A percentile compares a stretch with the other conserved stretches of the same genome.
These are phyloP conservation scores for Agapornis canus DNA, from an alignment of 2,797 vertebrate genomes.

Conservation along the genomic window DNA sequence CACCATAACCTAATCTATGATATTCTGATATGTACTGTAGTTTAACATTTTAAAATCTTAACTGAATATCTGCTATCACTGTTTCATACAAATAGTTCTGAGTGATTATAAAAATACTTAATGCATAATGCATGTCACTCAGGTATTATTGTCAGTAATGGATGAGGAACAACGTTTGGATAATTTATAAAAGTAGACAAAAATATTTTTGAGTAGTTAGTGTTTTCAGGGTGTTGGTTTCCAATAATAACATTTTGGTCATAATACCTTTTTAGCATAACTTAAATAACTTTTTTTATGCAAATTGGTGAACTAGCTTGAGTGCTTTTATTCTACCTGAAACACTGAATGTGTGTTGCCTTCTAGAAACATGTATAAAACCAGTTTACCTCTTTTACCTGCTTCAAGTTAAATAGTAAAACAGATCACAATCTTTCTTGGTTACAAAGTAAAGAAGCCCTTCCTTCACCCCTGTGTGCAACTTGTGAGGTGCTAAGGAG, in stretches of 20 bases:
- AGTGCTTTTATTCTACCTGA: not conserved
- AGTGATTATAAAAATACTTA: constrained; percentile 42
- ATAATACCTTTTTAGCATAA: constrained; percentile 10
- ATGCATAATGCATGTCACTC: constrained; percentile 13
- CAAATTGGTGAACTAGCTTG: not conserved
- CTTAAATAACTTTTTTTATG: constrained; percentile 4
- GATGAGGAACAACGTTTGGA: not conserved
- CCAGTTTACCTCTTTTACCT: not conserved
- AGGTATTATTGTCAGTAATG: constrained; percentile 23
- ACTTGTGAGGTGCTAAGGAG: not conserved
- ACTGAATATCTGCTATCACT: constrained; percentile 5
- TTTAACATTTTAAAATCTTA: not conserved
- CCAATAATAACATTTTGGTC: constrained; percentile 25
- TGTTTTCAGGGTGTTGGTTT: constrained; percentile 28
- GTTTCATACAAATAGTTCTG: constrained; percentile 37
- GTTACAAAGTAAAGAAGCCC: not conserved
- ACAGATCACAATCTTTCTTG: not conserved
- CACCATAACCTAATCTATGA: not conserved
- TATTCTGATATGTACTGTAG: not conserved
- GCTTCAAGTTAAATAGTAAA: not conserved
- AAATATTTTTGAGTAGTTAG: not conserved
- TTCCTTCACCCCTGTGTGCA: not conserved
- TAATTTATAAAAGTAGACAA: constrained; percentile 15
- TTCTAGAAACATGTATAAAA: not conserved
- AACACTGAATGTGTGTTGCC: not conserved